These are phyloP conservation scores for Drosophila parthenogenetica DNA, from an alignment of 2,888 invertebrate genomes.

Conservation along the genomic window DNA sequence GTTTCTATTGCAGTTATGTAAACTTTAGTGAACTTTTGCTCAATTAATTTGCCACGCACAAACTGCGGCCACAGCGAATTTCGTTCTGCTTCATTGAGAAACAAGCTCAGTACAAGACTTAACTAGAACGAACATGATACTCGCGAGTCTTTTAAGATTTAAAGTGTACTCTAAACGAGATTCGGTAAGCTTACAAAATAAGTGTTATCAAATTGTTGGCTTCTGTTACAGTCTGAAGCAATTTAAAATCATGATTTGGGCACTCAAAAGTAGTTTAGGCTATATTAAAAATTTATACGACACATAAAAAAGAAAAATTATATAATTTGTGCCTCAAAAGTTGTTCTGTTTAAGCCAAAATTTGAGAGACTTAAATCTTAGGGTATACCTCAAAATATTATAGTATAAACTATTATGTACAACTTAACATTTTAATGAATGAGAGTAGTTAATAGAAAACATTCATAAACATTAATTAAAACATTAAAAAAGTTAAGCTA, in stretches of 20 bases:
- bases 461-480: background rate
- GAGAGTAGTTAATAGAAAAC: no score
- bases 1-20: slow-evolving; percentile 70
- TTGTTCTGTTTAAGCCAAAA: no score
- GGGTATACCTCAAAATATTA: no score
- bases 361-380: no score
- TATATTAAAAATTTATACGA: no score
- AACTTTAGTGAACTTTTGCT: slow-evolving; percentile 68
- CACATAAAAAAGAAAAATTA: no score
- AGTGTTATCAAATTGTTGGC: slow-evolving; percentile 10
- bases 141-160: background rate
- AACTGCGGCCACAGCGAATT: slow-evolving; percentile 34
- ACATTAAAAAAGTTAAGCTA: background rate
- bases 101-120: slow-evolving; percentile 7
- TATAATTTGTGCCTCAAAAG: no score
- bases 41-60: slow-evolving; percentile 67
- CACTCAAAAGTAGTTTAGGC: no score
- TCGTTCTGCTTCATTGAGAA: slow-evolving; percentile 41
- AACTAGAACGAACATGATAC: slow-evolving; percentile 35
- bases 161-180: background rate
- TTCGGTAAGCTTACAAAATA: slow-evolving; percentile 6
- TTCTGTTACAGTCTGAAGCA: background rate
- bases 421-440: no score
- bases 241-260: background rate
- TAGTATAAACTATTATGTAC: no score